Evolutionary conservation across 2,797 vertebrate genomes (phyloP), one percentile per base, ranked within the genome.

Genomic region (Schizopygopsis malacanthus): DNA sequence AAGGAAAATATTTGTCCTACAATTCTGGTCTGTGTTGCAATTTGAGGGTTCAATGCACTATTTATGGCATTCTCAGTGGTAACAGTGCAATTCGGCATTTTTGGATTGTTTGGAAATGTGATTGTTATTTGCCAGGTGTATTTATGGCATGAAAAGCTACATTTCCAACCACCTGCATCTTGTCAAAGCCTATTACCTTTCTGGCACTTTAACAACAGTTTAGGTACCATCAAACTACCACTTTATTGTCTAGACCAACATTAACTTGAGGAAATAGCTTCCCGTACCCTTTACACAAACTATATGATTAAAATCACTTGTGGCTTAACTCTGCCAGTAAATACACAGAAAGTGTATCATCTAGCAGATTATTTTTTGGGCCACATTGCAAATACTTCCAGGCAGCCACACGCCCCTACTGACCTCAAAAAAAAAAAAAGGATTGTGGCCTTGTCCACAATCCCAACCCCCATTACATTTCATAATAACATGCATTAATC

Each of bases 161-260:
- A 86, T 37, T 52, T 82, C 28, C 15, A 77, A 65, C 86, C 86
- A 91, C 88, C 92, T 91, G 89, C 78, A 88, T 90, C 86, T 69
- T 88, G 81, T 91, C 79, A 85, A 63, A 61, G 22, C 85, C 43
- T 80, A 83, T 84, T 76, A 81, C 83, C 47, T 90, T 92, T 90
- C 78, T 41, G 41, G 89, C n/a, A 33, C 65, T 79, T 56, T 69
- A 63, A 70, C 59, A 90, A 91, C 91, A 85, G 90, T 81, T 88
- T 75, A 33, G 86, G 92, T 90, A 79, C 47, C 69, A 86, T 63
- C 33, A 78, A 47, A 20, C 54, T 43, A 77, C 52, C 56, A 61
- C 89, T 91, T 90, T 88, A 73, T 86, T 33, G 93, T 92, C 90
- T 93, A 90, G 89, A 92, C 88, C 20, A 33, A 79, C 8, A 41